Evolutionary conservation across 2,113 vertebrate genomes (phyloP).

Genomic region (Pseudorectes ferrugineus): DNA sequence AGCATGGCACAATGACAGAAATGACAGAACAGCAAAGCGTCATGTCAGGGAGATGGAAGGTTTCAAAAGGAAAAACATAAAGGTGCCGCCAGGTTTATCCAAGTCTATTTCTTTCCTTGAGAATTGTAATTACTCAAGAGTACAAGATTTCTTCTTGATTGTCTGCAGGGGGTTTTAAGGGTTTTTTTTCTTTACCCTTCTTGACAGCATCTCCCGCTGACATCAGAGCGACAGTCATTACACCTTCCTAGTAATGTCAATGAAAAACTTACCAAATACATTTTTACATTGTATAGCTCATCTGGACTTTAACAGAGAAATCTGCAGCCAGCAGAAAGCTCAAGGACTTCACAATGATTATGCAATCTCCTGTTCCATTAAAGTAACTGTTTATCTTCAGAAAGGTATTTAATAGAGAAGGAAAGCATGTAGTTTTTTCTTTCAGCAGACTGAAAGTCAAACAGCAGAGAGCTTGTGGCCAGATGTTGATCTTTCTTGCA

Average conservation of each 20-base stretch:
- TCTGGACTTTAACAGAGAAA: conserved; percentile 30
- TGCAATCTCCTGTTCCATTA: background rate
- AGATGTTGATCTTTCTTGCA: background rate
- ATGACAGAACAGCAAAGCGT: conserved; percentile 2
- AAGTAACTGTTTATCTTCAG: conserved; percentile 18
- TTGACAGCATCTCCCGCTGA: conserved; percentile 59
- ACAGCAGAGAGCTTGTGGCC: background rate
- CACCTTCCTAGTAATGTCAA: conserved; percentile 49
- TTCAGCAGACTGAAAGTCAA: background rate
- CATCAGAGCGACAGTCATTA: conserved; percentile 42
- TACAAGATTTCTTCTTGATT: conserved; percentile 10
- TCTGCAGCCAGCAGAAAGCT: conserved; percentile 4
- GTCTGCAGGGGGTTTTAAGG: background rate
- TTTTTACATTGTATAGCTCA: conserved; percentile 28
- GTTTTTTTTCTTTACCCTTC: background rate
- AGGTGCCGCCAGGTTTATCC: conserved; percentile 15
- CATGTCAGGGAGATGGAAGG: conserved; percentile 13
- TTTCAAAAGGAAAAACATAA: conserved; percentile 46
- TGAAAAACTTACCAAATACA: conserved; percentile 23
- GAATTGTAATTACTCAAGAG: conserved; percentile 44
- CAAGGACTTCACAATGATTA: background rate
- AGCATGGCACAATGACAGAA: background rate
- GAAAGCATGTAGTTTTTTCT: background rate
- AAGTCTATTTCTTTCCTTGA: conserved; percentile 19
- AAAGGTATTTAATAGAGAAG: background rate